A percentile compares a stretch with the other conserved stretches of the same genome.
These are phyloP conservation scores for Mus spicilegus DNA, from an alignment of 2,113 vertebrate genomes.

Conservation along the genomic window DNA sequence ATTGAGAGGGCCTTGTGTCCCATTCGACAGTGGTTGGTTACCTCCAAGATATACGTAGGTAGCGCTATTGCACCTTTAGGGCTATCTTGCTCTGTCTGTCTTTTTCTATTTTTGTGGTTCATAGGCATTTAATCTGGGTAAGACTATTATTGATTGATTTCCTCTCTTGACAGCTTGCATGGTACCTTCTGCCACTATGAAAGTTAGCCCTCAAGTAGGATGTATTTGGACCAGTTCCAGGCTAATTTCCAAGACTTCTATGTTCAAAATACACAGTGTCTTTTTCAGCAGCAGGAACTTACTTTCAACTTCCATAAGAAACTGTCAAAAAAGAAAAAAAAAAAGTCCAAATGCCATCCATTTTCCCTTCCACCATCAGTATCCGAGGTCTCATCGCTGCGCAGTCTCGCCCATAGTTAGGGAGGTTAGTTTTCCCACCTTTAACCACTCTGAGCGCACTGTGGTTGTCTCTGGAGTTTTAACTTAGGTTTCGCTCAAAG, in stretches of 20 bases:
- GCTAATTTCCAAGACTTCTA: neutral
- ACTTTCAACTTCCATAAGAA: neutral
- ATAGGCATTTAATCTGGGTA: too few species aligned
- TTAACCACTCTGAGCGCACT: neutral
- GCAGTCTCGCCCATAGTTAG: neutral
- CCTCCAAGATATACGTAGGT: neutral
- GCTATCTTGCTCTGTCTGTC: neutral
- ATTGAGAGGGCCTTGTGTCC: too few species aligned
- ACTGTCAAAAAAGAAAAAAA: neutral
- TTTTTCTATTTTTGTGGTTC: neutral
- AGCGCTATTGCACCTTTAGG: neutral
- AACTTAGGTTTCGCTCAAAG: conserved; percentile 14
- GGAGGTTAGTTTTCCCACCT: neutral
- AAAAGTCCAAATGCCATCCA: neutral
- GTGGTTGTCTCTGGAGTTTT: conserved; percentile 3
- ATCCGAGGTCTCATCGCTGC: neutral
- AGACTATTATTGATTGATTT: neutral
- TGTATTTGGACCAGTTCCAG: neutral
- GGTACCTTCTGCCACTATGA: neutral
- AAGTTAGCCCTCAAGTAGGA: too few species aligned
- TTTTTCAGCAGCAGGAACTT: neutral
- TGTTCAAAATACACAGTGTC: neutral
- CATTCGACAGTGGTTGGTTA: neutral
- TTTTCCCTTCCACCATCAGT: neutral
- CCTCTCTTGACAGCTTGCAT: too few species aligned